A percentile compares a stretch with the other conserved stretches of the same genome.
These are phyloP conservation scores for Alouatta palliata DNA, from an alignment of 2,113 vertebrate genomes.

Conservation along the genomic window DNA sequence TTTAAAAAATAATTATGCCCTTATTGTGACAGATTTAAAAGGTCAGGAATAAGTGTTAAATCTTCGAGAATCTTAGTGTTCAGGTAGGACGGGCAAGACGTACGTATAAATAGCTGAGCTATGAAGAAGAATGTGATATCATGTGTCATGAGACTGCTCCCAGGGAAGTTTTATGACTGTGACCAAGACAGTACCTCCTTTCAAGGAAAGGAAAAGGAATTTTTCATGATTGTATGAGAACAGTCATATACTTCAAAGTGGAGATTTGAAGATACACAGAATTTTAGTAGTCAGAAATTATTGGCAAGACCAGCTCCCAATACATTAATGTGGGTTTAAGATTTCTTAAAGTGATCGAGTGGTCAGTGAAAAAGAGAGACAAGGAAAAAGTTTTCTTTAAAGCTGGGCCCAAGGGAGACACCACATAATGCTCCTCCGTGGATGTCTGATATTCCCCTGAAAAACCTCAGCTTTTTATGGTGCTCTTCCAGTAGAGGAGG, in stretches of 20 bases:
- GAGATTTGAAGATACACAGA: background rate
- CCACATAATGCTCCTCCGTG: too few relatives aligned
- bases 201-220: background rate
- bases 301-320: too few relatives aligned
- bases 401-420: too few relatives aligned
- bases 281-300: background rate
- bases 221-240: background rate
- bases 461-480: too few relatives aligned
- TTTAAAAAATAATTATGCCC: background rate
- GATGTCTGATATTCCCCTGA: too few relatives aligned
- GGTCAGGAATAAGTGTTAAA: background rate
- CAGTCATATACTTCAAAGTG: too few relatives aligned
- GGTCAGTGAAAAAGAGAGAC: too few relatives aligned
- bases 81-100: background rate
- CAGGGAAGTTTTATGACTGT: background rate
- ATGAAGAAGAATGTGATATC: background rate
- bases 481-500: too few relatives aligned
- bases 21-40: background rate
- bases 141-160: background rate
- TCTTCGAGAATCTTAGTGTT: background rate
- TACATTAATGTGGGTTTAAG: too few relatives aligned
- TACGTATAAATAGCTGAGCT: rapidly evolving
- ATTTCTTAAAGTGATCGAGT: too few relatives aligned
- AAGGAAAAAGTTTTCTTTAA: too few relatives aligned
- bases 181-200: background rate